Evolutionary conservation across 64 coral and sea anemone genomes (phyloP), one percentile per base, ranked within the genome.

Genomic region (Hydrozoanthus tunicans): DNA sequence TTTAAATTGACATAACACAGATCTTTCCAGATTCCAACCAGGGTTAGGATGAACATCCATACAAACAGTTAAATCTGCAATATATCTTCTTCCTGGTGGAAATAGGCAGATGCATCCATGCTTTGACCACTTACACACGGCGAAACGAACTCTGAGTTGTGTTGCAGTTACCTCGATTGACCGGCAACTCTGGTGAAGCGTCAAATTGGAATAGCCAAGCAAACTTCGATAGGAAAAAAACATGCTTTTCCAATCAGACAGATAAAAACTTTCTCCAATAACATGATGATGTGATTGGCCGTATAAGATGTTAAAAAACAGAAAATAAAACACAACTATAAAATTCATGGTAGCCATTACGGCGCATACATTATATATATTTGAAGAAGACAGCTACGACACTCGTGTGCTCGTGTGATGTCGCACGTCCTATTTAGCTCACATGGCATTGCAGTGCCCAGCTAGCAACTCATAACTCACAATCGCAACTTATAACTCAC

Each of bases 301-400:
- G 65, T 68, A 13, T 68, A 68, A 68, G 20, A 68, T n/a, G 20
- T 15, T 68, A 43, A 68, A 68, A 68, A 68, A 68, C 65, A 68
- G 65, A 68, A 68, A 68, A 68, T 68, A 68, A 68, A 13, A 17
- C 13, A 14, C 65, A 68, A n/a, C 65, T 68, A 43, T 14, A 68
- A 68, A 68, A 68, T 17, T 68, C 65, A n/a, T 68, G 65, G 65
- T 14, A 68, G 65, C 65, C 65, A 68, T 68, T 68, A 68, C 65
- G 13, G 65, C 65, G 65, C 65, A 68, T 68, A 68, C 65, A 68
- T 68, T 67, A 67, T 67, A 20, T 20, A 20, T 20, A 20, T 20
- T 20, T 20, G 20, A 20, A 20, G 20, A 20, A 20, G 20, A 20
- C 20, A 20, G 20, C 20, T 20, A 20, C 20, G 20, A 0, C 20